Conservation (phyloP, 2,797 vertebrate species). For the Tympanoctomys barrerae region DNA sequence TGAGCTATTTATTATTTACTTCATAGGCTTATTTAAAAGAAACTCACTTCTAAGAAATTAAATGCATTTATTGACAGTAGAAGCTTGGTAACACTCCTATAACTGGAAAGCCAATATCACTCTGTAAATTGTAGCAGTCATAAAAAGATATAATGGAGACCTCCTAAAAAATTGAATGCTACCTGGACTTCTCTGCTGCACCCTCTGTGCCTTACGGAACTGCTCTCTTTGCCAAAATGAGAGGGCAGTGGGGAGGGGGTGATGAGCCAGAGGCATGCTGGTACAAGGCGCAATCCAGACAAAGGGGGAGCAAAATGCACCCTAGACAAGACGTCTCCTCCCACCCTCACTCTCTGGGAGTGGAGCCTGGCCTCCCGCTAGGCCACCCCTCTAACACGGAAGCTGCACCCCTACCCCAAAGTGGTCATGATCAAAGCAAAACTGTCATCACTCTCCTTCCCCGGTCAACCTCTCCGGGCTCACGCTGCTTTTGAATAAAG, state of each 20-base stretch:
- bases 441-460: neutral
- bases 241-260: neutral
- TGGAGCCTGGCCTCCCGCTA: neutral
- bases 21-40: neutral
- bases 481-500: constrained; percentile 1
- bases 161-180: neutral
- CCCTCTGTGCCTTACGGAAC: neutral
- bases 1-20: neutral
- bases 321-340: neutral
- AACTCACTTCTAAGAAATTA: constrained; percentile 42
- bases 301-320: neutral
- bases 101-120: constrained; percentile 35
- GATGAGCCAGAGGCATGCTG: neutral
- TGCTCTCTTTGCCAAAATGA: neutral
- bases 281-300: neutral
- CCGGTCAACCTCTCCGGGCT: neutral
- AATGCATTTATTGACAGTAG: constrained; percentile 9
- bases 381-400: too few relatives aligned
- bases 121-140: neutral
- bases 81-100: neutral
- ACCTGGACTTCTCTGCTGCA: neutral
- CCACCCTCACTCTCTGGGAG: neutral
- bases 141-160: constrained; percentile 3
- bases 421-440: neutral
- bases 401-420: neutral